Base-by-base conservation (phyloP, 2,797 vertebrate genomes). In the Todus mexicanus region DNA sequence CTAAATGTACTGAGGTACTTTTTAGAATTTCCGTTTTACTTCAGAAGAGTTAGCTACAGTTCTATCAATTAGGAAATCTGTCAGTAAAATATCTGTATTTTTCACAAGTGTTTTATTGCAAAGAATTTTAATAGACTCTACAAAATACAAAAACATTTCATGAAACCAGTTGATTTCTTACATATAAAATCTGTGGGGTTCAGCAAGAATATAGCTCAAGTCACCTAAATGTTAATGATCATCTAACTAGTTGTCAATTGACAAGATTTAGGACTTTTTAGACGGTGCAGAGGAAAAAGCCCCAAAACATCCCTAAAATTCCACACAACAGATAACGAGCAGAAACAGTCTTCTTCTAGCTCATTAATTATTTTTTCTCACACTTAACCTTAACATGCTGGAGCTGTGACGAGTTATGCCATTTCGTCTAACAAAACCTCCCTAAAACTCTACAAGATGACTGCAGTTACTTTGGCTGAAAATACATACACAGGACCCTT, bases 301-400 rank as follows among this genome's bases (percentile, higher is more conserved):
- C 0, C 3, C 21, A 43, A 63, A 40, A 1, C 20, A 68, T 6
- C 0, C 20, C 19, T 57, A 48, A 35, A 73, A 54, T 70, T 35
- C 12, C 23, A 38, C 18, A 48, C 18, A 45, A 11, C 2, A 59
- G 4, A 53, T 7, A 74, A n/a, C 29, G 2, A 84, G 43, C 31
- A 84, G 22, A 59, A 66, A n/a, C 15, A 51, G 9, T 10, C 11
- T 72, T 42, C 11, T 77, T 11, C 20, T 50, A 57, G 20, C 10
- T 84, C 42, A 16, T 19, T 31, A 26, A 10, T 42, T 68, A 4
- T 11, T 59, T 71, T 72, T 89, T 85, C 43, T 72, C 22, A 53
- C 29, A 18, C 7, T 57, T 48, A 54, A 48, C 3, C 15, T 29
- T 50, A 57, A 27, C 4, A 16, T 50, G 6, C 15, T 71, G 10